Percentiles rank a stretch among this genome's conserved stretches.
Evolutionary conservation across 2,113 vertebrate species (phyloP).

Genomic region (Pampusana beccarii): DNA sequence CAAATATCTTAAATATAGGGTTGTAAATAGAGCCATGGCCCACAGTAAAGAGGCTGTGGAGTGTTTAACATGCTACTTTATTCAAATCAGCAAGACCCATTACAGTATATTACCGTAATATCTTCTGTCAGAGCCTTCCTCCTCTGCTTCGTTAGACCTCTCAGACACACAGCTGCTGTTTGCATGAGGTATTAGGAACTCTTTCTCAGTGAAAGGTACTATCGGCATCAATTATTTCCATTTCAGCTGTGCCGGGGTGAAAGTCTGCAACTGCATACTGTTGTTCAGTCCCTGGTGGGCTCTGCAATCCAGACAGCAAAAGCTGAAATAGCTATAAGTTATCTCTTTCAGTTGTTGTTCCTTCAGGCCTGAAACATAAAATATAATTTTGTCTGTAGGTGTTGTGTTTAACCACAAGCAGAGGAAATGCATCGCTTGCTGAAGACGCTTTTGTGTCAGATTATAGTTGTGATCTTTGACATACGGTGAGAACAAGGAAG

Average conservation of each 20-base stretch:
- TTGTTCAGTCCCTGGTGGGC: background rate
- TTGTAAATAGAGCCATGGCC: conserved; percentile 33
- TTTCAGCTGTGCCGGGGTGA: background rate
- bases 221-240: conserved; percentile 56
- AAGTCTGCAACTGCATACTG: background rate
- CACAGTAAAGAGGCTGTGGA: background rate
- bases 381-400: background rate
- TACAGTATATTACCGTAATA: conserved; percentile 38
- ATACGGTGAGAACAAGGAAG: background rate
- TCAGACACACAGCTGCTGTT: background rate
- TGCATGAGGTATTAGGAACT: background rate
- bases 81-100: conserved; percentile 56
- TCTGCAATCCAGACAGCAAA: background rate
- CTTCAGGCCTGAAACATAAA: background rate
- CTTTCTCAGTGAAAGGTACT: background rate
- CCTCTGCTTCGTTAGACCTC: background rate
- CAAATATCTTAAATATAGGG: background rate
- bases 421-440: background rate
- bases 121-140: conserved; percentile 27
- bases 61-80: conserved; percentile 46
- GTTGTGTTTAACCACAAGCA: background rate
- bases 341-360: background rate
- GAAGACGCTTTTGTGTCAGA: background rate
- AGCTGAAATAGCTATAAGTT: background rate
- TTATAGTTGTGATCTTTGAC: background rate